Evolutionary conservation across 2,888 invertebrate species (phyloP), one percentile per base, ranked within the genome.

Genomic region (Heliconius aoede): DNA sequence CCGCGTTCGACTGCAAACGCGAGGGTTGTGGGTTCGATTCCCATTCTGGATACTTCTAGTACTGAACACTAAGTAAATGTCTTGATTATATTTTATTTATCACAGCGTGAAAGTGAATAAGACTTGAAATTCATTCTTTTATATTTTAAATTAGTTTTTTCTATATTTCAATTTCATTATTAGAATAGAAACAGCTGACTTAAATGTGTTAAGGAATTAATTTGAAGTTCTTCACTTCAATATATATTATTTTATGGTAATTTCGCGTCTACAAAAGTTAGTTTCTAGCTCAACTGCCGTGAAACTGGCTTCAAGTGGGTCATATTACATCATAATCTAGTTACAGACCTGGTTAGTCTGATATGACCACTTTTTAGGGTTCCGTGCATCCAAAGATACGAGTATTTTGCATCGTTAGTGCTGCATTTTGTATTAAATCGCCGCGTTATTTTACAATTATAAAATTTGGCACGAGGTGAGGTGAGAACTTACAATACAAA

Each of bases 251-350:
- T 64, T n/a, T 30, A 64, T n/a, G 9, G 9, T n/a, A 64, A 64
- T 32, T 64, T 5, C 0, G n/a, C n/a, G 3, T 64, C 32, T 32
- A 64, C 21, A 64, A n/a, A 64, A 36, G 32, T 64, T 24, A 32
- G 4, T 64, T 46, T 13, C 46, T 51, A 3, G 30, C 28, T 8
- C 68, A 64, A 64, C 30, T 30, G 68, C 51, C 68, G 68, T 69
- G 68, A 69, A 69, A 69, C 68, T 21, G 36, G 40, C 36, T 51
- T 4, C 68, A 69, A 69, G 68, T 69, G 28, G 68, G 68, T 69
- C 51, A 13, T 13, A 7, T 69, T 69, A 69, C 68, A 69, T 69
- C 68, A 69, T n/a, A 21, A 30, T 69, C 28, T 69, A 64, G 21
- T 32, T 18, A 36, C 32, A 30, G 32, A 4, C 4, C 32, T n/a